Conservation (phyloP, 2,888 invertebrate genomes). For the Eristalinus aeneus region DNA sequence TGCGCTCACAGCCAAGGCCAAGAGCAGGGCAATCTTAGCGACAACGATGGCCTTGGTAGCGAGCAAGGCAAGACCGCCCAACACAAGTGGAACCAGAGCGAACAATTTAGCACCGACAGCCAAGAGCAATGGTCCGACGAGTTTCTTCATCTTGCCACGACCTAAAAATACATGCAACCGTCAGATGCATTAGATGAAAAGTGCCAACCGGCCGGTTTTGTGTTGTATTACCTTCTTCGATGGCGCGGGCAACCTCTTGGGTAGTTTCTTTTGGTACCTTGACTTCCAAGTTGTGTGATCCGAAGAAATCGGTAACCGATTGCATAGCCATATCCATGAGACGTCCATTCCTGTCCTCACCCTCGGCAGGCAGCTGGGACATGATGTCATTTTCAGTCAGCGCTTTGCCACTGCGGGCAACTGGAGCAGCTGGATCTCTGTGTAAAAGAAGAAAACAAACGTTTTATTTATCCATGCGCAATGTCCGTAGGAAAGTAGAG, state of each 20-base stretch:
- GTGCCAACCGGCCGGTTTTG: conserved; percentile 11
- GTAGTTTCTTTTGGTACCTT: conserved; percentile 86
- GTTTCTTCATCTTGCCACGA: conserved; percentile 89
- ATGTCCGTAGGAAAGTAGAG: background rate
- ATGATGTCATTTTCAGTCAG: conserved; percentile 81
- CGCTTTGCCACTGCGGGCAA: conserved; percentile 79
- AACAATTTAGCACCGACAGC: conserved; percentile 88
- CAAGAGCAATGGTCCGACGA: conserved; percentile 85
- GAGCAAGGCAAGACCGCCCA: conserved; percentile 87
- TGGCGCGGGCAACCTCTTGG: conserved; percentile 85
- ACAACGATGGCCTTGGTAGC: conserved; percentile 89
- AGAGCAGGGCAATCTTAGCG: conserved; percentile 88
- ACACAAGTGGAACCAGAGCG: conserved; percentile 86
- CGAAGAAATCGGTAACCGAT: conserved; percentile 83
- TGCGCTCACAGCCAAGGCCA: conserved; percentile 87
- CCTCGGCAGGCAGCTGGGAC: conserved; percentile 82
- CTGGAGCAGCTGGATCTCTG: conserved; percentile 78
- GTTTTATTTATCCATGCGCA: conserved; percentile 18
- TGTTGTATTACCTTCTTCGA: conserved; percentile 87
- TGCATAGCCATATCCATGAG: conserved; percentile 83
- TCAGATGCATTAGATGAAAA: conserved; percentile 12
- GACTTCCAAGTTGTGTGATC: conserved; percentile 85
- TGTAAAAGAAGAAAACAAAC: conserved; percentile 44
- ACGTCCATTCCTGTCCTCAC: conserved; percentile 82
- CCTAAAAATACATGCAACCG: conserved; percentile 80